These are phyloP conservation scores for Luscinia luscinia DNA, from an alignment of 2,797 vertebrate species.

Conservation along the genomic window DNA sequence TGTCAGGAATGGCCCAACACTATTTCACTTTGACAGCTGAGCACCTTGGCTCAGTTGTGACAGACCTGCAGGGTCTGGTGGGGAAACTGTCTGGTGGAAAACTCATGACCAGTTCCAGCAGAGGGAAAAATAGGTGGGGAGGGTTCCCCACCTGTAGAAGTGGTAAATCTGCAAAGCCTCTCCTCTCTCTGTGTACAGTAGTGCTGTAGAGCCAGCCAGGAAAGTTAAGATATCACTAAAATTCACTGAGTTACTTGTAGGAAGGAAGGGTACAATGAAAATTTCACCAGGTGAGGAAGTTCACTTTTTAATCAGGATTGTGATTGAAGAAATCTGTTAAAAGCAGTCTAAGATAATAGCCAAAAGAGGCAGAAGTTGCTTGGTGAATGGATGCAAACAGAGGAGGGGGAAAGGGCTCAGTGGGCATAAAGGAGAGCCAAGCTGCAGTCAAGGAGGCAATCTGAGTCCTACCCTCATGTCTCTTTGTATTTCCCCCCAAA, in stretches of 20 bases:
- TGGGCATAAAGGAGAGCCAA: not conserved
- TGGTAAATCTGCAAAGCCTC: not conserved
- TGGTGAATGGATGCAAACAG: not conserved
- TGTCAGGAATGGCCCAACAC: not conserved
- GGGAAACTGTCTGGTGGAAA: not conserved
- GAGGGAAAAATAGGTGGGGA: not conserved
- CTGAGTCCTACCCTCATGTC: not conserved
- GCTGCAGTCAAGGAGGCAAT: not conserved
- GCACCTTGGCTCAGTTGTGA: not conserved
- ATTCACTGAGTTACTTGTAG: not conserved
- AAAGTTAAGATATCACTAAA: not conserved
- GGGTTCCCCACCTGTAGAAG: not conserved
- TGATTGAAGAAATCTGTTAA: not conserved
- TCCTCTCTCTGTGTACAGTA: not conserved
- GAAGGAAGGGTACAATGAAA: rapidly evolving
- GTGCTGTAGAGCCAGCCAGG: not conserved
- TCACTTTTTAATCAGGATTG: not conserved
- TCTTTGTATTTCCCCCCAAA: not conserved
- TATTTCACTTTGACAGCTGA: not conserved
- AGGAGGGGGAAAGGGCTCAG: not conserved
- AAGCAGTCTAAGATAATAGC: not conserved
- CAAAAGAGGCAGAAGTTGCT: not conserved
- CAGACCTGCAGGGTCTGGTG: not conserved
- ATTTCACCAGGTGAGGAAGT: not conserved
- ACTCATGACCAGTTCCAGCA: not conserved